Evolutionary conservation across 2,888 invertebrate genomes (phyloP).

Genomic region (Dermolepida albohirtum): DNA sequence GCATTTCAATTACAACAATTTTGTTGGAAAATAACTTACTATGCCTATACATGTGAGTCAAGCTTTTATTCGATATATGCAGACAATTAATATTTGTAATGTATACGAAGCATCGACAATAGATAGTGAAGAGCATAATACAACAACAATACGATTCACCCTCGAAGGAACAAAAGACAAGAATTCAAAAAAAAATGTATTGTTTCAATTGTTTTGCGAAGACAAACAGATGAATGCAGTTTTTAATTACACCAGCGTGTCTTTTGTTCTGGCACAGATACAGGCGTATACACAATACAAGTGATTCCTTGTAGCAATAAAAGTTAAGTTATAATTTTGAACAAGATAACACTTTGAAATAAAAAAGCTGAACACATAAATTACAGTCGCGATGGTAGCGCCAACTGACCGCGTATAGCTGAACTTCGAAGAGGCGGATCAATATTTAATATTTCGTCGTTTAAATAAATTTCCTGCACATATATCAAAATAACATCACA

Average conservation of each 20-base stretch:
- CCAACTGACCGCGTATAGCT: slow-evolving; percentile 17
- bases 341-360: slow-evolving; percentile 26
- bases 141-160: slow-evolving; percentile 30
- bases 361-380: slow-evolving; percentile 31
- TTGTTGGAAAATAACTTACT: neutral
- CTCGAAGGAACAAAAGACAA: slow-evolving; percentile 52
- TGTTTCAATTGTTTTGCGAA: slow-evolving; percentile 57
- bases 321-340: slow-evolving; percentile 36
- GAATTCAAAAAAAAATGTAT: slow-evolving; percentile 53
- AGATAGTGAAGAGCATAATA: slow-evolving; percentile 10
- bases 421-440: slow-evolving; percentile 6
- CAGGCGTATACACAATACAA: slow-evolving; percentile 28
- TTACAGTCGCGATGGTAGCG: slow-evolving; percentile 19
- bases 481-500: too few species aligned
- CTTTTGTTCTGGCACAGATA: slow-evolving; percentile 50
- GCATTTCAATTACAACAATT: too few species aligned
- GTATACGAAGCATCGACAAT: slow-evolving; percentile 10
- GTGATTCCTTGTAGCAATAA: slow-evolving; percentile 36
- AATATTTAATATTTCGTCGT: neutral
- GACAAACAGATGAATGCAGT: slow-evolving; percentile 58
- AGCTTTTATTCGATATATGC: slow-evolving; percentile 5
- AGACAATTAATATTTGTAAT: slow-evolving; percentile 15
- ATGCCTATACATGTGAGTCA: neutral
- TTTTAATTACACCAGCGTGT: slow-evolving; percentile 56
- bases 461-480: too few species aligned